These are phyloP conservation scores for Hesperophylax magnus DNA, from an alignment of 1,140 invertebrate genomes.

Conservation along the genomic window DNA sequence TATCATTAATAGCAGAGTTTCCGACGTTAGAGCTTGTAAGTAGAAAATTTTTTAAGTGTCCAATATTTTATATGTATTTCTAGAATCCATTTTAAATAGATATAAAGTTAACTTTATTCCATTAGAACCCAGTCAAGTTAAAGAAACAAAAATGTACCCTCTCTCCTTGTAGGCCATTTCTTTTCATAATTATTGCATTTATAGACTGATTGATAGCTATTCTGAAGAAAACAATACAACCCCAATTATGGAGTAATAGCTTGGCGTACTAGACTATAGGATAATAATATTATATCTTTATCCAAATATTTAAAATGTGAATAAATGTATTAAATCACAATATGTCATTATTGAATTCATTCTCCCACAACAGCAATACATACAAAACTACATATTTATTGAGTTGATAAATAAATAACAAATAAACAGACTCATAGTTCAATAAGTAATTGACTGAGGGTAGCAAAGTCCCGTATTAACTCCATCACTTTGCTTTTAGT, in stretches of 20 bases:
- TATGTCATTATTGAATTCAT: background rate
- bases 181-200: slow-evolving; percentile 20
- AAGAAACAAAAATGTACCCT: background rate
- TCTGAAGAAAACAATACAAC: slow-evolving; percentile 33
- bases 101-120: background rate
- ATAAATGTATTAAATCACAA: slow-evolving; percentile 39
- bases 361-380: too few relatives aligned
- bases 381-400: too few relatives aligned
- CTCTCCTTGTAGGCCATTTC: slow-evolving; percentile 2
- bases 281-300: slow-evolving; percentile 27
- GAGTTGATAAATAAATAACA: too few relatives aligned
- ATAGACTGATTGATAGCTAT: slow-evolving; percentile 38
- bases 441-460: too few relatives aligned
- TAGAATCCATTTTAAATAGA: slow-evolving; percentile 5
- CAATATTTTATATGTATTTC: background rate
- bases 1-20: background rate
- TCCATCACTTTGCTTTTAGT: too few relatives aligned
- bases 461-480: too few relatives aligned
- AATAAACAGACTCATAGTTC: too few relatives aligned
- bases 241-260: slow-evolving; percentile 25
- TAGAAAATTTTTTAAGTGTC: too few relatives aligned
- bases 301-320: slow-evolving; percentile 39
- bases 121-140: background rate
- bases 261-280: slow-evolving; percentile 32
- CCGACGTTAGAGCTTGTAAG: background rate